Percentiles rank a stretch among this genome's conserved stretches.
Evolutionary conservation across 2,888 invertebrate species (phyloP).

Genomic region (Psococerastis gibbosa): DNA sequence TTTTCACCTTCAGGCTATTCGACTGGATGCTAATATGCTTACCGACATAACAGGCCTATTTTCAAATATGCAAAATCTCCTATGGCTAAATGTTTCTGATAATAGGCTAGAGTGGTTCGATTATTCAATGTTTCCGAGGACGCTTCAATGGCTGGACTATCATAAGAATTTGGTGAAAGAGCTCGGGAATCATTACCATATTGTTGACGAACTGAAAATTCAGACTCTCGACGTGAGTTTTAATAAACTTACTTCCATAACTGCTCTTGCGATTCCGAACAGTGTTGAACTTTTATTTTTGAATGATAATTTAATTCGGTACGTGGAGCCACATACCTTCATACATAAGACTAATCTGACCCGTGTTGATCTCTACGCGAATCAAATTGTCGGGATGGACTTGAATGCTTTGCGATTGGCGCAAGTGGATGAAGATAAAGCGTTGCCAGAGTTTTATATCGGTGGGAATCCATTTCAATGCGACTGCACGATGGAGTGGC

Average conservation of each 20-base stretch:
- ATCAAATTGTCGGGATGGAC: conserved; percentile 78
- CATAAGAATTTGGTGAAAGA: conserved; percentile 70
- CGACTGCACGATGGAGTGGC: conserved; percentile 91
- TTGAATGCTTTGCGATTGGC: conserved; percentile 69
- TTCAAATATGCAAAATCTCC: conserved; percentile 57
- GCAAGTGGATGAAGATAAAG: conserved; percentile 53
- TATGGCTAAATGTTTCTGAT: conserved; percentile 83
- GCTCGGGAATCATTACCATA: conserved; percentile 51
- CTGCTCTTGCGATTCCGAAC: conserved; percentile 58
- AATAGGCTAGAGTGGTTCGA: conserved; percentile 79
- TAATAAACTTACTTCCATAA: conserved; percentile 64
- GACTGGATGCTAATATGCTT: conserved; percentile 69
- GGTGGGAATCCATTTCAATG: conserved; percentile 89
- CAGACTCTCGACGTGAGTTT: conserved; percentile 81
- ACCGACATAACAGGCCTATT: conserved; percentile 69
- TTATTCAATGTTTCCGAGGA: conserved; percentile 62
- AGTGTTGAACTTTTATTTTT: conserved; percentile 70
- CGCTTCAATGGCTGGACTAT: conserved; percentile 74
- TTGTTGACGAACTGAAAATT: conserved; percentile 50
- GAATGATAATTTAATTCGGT: conserved; percentile 72
- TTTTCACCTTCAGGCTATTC: conserved; percentile 62
- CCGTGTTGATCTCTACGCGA: conserved; percentile 79
- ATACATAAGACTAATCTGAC: conserved; percentile 74
- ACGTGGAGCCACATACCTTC: conserved; percentile 76
- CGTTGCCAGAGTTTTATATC: conserved; percentile 77